A percentile compares a stretch with the other conserved stretches of the same genome.
These are phyloP conservation scores for Dasypogon diadema DNA, from an alignment of 2,888 invertebrate genomes.

Conservation along the genomic window DNA sequence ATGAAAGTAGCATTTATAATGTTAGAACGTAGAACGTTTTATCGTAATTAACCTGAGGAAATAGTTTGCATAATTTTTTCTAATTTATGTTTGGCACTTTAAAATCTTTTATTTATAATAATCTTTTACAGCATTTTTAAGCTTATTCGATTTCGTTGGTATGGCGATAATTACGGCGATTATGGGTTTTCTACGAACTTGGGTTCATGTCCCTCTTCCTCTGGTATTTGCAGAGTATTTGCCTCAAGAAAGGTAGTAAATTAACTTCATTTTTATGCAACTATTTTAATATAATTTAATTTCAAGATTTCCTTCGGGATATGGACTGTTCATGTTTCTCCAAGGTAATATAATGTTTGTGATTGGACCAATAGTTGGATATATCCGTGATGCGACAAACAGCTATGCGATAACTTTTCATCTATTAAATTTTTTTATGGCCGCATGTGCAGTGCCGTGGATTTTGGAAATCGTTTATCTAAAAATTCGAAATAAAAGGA, in stretches of 20 bases:
- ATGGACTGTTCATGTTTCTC: conserved; percentile 79
- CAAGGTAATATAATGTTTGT: conserved; percentile 77
- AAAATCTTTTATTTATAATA: too few relatives aligned
- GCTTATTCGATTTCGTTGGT: conserved; percentile 70
- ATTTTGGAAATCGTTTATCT: conserved; percentile 71
- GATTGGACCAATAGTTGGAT: conserved; percentile 79
- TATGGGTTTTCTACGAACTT: conserved; percentile 78
- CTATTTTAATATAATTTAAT: conserved; percentile 1
- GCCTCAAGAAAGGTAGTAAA: conserved; percentile 71
- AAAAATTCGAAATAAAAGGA: conserved; percentile 57
- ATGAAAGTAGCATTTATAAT: too few relatives aligned
- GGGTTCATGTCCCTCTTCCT: conserved; percentile 79
- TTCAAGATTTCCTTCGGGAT: conserved; percentile 76
- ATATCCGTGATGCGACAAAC: conserved; percentile 73
- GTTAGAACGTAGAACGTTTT: too few relatives aligned
- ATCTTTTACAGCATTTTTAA: conserved; percentile 69
- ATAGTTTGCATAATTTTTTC: too few relatives aligned
- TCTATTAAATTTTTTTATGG: conserved; percentile 75
- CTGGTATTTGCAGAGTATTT: conserved; percentile 78
- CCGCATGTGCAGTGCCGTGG: conserved; percentile 79
- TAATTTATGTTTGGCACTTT: too few relatives aligned
- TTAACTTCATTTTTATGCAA: background rate
- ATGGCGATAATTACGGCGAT: conserved; percentile 73
- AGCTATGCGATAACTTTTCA: conserved; percentile 77
- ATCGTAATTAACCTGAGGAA: too few relatives aligned